Evolutionary conservation across 2,797 vertebrate species (phyloP), one percentile per base, ranked within the genome.

Genomic region (Acanthurus lineatus): DNA sequence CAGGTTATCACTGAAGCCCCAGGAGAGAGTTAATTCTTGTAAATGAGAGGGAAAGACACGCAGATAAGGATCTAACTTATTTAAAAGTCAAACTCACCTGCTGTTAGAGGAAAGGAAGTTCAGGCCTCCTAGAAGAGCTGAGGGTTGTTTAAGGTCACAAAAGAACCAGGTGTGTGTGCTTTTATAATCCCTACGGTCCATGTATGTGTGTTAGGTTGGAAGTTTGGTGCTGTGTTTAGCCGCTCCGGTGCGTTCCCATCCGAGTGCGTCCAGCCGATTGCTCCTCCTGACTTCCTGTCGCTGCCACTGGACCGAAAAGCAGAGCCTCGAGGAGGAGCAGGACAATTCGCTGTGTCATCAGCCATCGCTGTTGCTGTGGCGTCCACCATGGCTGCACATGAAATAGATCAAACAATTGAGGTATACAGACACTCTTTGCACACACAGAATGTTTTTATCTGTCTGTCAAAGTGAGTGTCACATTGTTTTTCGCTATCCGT

Each of bases 141-240:
- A 25, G 3, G 12, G 38, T 14, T 59, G 25, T 76, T 71, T 22
- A 48, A 19, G 32, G 54, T 16, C 60, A 70, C 69, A 66, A 42
- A 42, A 11, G 6, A 22, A 20, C 15, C 19, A 32, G 32, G 9
- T 63, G 17, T 72, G 35, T 68, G 22, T 51, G 48, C 12, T 19
- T 32, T 38, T 72, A 17, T 53, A 4, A n/a, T 63, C 45, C 4
- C 32, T 60, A 45, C 72, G 52, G 48, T 76, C 20, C 67, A 28
- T 66, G 44, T 63, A 51, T 79, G 52, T 67, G 61, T 40, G 35
- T 73, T 82, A 99, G 98, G 98, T 3, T 99, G 98, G 98, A 96
- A 96, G 92, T 99, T 98, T 0, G 98, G 98, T 0, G 96, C 97
- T 0, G 93, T 97, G 89, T 96, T 97, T 0, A 96, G 98, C 40